Conservation (phyloP, 2,888 invertebrate species). For the Capitulum mitella region DNA sequence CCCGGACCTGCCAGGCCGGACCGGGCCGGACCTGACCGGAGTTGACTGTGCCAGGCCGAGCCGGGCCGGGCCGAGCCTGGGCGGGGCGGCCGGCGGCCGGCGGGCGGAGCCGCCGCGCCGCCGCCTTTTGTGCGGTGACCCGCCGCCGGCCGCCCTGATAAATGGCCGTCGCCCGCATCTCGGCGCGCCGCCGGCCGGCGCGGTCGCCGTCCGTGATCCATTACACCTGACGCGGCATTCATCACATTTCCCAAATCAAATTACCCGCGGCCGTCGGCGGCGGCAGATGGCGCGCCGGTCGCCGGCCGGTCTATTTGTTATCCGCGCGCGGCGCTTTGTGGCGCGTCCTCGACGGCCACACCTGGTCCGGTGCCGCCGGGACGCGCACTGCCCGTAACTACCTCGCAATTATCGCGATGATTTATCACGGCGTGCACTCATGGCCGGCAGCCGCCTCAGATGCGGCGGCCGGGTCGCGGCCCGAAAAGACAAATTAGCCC, state of each 20-base stretch:
- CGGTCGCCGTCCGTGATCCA: constrained; percentile 1
- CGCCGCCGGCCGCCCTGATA: neutral
- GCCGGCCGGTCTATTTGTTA: neutral
- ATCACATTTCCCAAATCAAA: constrained; percentile 15
- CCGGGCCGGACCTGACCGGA: too few relatives aligned
- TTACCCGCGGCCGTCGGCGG: neutral
- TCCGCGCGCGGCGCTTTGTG: neutral
- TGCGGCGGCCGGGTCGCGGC: neutral
- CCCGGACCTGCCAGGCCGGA: too few relatives aligned
- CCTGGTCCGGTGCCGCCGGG: neutral
- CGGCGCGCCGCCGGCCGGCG: constrained; percentile 4
- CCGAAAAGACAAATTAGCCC: too few relatives aligned
- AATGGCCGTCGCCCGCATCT: neutral
- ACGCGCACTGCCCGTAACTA: neutral
- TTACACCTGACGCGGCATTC: constrained; percentile 22
- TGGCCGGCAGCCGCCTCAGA: neutral
- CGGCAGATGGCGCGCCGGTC: constrained; percentile 5
- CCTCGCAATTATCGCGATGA: neutral
- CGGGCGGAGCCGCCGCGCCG: neutral
- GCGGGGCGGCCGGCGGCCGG: too few relatives aligned
- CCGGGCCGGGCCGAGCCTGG: too few relatives aligned
- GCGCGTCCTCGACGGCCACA: neutral
- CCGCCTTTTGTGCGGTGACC: neutral
- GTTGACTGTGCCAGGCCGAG: too few relatives aligned
- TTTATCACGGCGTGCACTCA: neutral